Base-by-base conservation (phyloP, 2,113 vertebrate species). In the Cephalopterus ornatus region DNA sequence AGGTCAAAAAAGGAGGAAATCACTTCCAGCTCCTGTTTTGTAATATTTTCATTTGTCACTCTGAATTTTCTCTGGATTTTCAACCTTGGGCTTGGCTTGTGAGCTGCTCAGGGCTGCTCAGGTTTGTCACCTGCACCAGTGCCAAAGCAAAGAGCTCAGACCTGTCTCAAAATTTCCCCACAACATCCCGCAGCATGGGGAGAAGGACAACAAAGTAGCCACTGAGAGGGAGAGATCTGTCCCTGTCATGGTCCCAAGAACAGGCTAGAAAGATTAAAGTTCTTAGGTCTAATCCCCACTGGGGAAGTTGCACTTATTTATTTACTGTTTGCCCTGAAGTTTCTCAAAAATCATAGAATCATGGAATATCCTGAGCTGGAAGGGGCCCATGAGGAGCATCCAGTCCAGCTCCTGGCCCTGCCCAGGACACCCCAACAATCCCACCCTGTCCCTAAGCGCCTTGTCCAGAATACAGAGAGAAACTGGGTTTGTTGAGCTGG, bases 1-100 rank as follows among this genome's bases (percentile, higher is more conserved):
- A 84, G 73, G 80, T 92, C 89, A 97, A 52, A 39, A 86, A 78
- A 88, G 24, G 30, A 75, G 10, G 61, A 87, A 95, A 86, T 80
- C 59, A 73, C 74, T 88, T 90, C 41, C 71, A 79, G 53, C 47
- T 80, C 65, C 68, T 74, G 12, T 93, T 91, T 75, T 72, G 42
- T 50, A 71, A 24, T 61, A 44, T 63, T 86, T 92, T 70, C 5
- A 4, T 77, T 63, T 75, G 33, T 84, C 27, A 26, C 61, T 53
- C 70, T 75, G 63, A 80, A 50, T n/a, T 33, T 59, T 14, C 63
- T 66, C 59, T 44, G 47, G 53, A 27, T 14, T 92, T 86, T 76
- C 59, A 83, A 1, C 15, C 71, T 46, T 70, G 39, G 42, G 6
- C 27, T 35, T 32, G 9, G 44, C 66, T 52, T 63, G 33, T 66